Evolutionary conservation across 2,113 vertebrate genomes (phyloP), one percentile per base, ranked within the genome.

Genomic region (Lagopus muta): DNA sequence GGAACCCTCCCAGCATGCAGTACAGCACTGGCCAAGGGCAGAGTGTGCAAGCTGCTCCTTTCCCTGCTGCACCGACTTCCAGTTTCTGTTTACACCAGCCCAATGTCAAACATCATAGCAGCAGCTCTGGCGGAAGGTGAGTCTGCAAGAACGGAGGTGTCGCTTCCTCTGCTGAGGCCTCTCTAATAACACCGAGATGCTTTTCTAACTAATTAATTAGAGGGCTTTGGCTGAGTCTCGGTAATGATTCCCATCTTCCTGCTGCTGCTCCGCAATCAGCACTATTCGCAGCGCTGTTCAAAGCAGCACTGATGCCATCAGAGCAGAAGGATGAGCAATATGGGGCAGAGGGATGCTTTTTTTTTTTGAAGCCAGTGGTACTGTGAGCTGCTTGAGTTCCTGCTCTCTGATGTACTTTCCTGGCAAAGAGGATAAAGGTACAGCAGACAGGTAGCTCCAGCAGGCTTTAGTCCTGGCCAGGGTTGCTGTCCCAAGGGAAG

Each of bases 171-270:
- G 76, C 81, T 54, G 89, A 95, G 82, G 61, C 88, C 88, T 95
- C 88, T 70, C 89, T 94, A 78, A 93, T 94, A 80, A 92, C 16
- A 8, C 86, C 81, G 92, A 93, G 95, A 89, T 94, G 87, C 81
- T 95, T 97, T 97, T 93, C 86, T 70, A 96, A 76, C 90, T 95
- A 93, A 96, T 96, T 98, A 97, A 97, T 96, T 96, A 95, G 74
- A 93, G 87, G 82, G 93, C 89, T 87, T 94, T 95, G 90, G 81
- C 69, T 87, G 90, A 88, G 69, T 82, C 89, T 94, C 86, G 86
- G 90, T 96, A 96, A 96, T 96, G 89, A 96, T 75, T 94, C 95
- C 78, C 82, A 77, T 95, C 92, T 97, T 95, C 94, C 94, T 95
- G 95, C 89, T 97, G 96, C 88, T 97, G 95, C 95, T 96, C 71